Conservation (phyloP, 2,797 vertebrate genomes). For the Acanthiza pusilla region DNA sequence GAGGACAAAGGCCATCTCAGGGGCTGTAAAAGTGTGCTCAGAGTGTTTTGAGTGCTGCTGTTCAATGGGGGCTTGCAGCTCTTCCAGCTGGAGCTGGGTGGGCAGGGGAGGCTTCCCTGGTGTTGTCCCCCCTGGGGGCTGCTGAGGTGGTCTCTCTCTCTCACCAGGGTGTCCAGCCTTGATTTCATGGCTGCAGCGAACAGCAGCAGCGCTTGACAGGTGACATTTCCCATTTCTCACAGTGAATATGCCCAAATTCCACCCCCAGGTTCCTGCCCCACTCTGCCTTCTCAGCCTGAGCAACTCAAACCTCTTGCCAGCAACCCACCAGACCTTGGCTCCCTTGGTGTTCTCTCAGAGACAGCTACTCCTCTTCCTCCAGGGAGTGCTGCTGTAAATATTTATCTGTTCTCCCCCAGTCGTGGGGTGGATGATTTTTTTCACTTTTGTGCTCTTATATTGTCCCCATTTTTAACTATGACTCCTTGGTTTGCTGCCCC, state of each 20-base stretch:
- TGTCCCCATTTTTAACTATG: not conserved
- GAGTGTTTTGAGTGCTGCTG: not conserved
- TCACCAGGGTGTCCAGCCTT: not conserved
- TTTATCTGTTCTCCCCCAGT: not conserved
- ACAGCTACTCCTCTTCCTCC: not conserved
- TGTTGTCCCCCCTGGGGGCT: not conserved
- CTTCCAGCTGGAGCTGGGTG: not conserved
- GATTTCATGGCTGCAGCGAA: not conserved
- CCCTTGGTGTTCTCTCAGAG: not conserved
- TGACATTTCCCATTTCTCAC: not conserved
- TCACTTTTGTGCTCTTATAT: not conserved
- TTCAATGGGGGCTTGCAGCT: not conserved
- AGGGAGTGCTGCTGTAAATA: not conserved
- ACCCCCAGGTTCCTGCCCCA: not conserved
- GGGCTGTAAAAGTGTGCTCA: not conserved
- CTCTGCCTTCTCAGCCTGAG: not conserved
- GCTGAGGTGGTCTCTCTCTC: not conserved
- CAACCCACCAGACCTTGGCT: not conserved
- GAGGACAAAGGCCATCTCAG: not conserved
- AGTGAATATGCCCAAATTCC: not conserved
- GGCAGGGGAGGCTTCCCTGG: not conserved
- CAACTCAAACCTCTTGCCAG: not conserved
- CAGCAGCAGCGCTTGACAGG: not conserved
- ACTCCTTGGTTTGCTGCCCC: not conserved
- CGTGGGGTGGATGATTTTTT: not conserved